Base-by-base conservation (phyloP, 1,140 invertebrate genomes). In the Drosophila ironensis region DNA sequence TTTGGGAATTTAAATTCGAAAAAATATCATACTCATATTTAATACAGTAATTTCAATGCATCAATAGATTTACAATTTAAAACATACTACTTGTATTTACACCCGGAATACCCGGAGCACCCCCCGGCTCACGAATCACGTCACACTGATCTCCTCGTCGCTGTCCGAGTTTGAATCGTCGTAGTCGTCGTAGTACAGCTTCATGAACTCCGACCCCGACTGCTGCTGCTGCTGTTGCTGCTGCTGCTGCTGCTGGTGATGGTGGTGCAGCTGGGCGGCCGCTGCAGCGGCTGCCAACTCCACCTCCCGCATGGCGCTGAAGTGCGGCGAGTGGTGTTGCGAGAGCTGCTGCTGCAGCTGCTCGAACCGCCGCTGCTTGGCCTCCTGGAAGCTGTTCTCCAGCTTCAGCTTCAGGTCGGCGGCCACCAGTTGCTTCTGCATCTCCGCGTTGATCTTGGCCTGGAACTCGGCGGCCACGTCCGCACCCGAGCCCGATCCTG, bases 131-230 rank as follows among this genome's bases (percentile, higher is more conserved):
- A 54, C 68, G 16, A 72, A 88, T 96, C 95, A 95, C 92, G 94
- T 96, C 88, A 96, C 94, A 82, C 95, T 95, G 64, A 95, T 96
- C 89, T 96, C 95, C 76, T 96, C 95, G 72, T 95, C 94, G 50
- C 93, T 94, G 17, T 95, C 94, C 73, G 94, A 95, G 30, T 94
- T 94, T 50, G 91, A 93, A 41, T 94, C 93, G 48, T 93, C 93
- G 50, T 94, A 93, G 67, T 91, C 92, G 60, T 91, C 92, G 24
- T 93, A 92, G 22, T 92, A 92, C 28, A 89, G 88, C 56, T 90
- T 90, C 24, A 87, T 91, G 17, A 92, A 92, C 22, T 94, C 92
- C 0, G 92, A 45, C 24, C 72, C 48, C 28, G 74, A 75, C 12
- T 41, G 67, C 3, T 66, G 53, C 1, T 76, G 72, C 0, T 82